Percentiles rank a stretch among this genome's conserved stretches.
Conservation (phyloP, 1,140 invertebrate genomes). For the Drosophila athabasca region DNA sequence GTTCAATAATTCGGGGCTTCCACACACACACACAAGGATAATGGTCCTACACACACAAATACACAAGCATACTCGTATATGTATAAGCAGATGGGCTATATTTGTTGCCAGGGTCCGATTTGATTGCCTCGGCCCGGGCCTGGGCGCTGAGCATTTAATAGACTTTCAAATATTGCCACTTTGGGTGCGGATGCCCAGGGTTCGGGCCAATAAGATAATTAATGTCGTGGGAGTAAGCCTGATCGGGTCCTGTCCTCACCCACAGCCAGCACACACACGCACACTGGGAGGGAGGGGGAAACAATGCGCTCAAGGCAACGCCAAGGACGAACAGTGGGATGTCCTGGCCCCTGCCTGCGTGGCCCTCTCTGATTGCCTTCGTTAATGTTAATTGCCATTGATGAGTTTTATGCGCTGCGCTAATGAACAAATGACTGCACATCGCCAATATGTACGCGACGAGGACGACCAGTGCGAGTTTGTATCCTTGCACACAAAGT, state of each 20-base stretch:
- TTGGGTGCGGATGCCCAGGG: slow-evolving; percentile 23
- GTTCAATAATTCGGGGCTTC: slow-evolving; percentile 58
- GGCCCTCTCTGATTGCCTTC: slow-evolving; percentile 68
- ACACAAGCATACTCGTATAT: slow-evolving; percentile 3
- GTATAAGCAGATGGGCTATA: slow-evolving; percentile 47
- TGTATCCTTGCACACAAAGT: slow-evolving; percentile 33
- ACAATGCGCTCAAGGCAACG: slow-evolving; percentile 53
- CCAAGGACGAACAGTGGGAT: slow-evolving; percentile 26
- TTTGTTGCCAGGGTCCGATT: slow-evolving; percentile 37
- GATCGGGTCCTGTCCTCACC: neutral
- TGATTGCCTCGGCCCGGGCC: slow-evolving; percentile 34
- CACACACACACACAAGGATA: neutral
- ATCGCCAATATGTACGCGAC: slow-evolving; percentile 56
- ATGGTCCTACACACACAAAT: neutral
- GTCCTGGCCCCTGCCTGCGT: too few species aligned
- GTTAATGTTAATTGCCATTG: slow-evolving; percentile 82
- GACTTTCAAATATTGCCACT: slow-evolving; percentile 82
- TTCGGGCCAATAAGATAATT: slow-evolving; percentile 69
- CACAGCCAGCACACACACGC: neutral
- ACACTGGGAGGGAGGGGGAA: neutral
- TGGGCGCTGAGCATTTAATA: slow-evolving; percentile 67
- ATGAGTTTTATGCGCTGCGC: slow-evolving; percentile 79
- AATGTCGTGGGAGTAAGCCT: slow-evolving; percentile 67
- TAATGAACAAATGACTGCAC: slow-evolving; percentile 82
- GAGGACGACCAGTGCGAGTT: too few species aligned